Percentiles rank a stretch among this genome's conserved stretches.
These are phyloP conservation scores for Centrocercus urophasianus DNA, from an alignment of 2,113 vertebrate genomes.

Conservation along the genomic window DNA sequence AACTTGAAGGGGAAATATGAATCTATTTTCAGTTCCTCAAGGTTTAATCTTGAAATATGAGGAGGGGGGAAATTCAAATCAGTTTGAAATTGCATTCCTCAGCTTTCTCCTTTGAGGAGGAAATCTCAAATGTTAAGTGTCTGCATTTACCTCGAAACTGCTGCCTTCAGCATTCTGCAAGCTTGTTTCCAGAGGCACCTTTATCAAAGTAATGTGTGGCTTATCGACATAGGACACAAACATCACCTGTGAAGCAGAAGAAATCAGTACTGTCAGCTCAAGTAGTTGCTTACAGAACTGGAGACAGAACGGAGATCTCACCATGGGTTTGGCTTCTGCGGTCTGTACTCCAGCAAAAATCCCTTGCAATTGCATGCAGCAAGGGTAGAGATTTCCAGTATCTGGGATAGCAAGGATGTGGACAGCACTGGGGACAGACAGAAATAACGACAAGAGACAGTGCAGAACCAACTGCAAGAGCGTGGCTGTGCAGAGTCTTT, in stretches of 20 bases:
- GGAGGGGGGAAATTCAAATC: not conserved
- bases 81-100: conserved; percentile 41
- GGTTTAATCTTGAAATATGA: conserved; percentile 47
- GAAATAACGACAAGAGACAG: not conserved
- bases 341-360: not conserved
- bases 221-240: conserved; percentile 87
- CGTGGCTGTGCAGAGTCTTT: not conserved
- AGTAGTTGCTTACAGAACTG: not conserved
- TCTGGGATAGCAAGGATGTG: not conserved
- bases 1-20: not conserved
- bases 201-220: conserved; percentile 74
- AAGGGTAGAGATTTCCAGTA: not conserved
- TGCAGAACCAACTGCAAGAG: not conserved
- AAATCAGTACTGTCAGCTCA: not conserved
- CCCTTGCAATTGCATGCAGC: not conserved
- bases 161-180: conserved; percentile 76
- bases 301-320: not conserved
- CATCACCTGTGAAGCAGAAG: conserved; percentile 56
- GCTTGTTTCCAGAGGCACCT: conserved; percentile 74
- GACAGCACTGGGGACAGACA: not conserved
- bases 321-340: not conserved
- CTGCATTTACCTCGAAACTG: conserved; percentile 63
- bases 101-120: not conserved
- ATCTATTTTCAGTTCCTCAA: not conserved
- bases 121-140: not conserved